Conservation (phyloP, 2,113 vertebrate species). For the Neolamprologus cancellatus region DNA sequence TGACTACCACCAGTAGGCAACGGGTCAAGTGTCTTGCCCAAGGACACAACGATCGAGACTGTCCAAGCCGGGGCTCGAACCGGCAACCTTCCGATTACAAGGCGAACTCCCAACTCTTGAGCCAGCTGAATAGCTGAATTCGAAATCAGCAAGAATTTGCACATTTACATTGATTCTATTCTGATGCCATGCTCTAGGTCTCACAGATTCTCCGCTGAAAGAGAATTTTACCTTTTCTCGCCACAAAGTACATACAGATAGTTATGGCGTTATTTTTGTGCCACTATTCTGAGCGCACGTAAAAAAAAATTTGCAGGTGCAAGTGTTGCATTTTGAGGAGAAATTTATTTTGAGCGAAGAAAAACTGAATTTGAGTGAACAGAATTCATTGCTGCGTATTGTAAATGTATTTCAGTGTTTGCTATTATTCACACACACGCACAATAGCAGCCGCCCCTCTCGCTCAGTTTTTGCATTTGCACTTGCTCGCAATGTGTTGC, state of each 20-base stretch:
- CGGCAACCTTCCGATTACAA: not conserved
- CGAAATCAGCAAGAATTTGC: not conserved
- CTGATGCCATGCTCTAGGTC: not conserved
- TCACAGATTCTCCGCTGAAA: not conserved
- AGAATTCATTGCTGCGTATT: too few relatives aligned
- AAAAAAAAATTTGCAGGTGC: too few relatives aligned
- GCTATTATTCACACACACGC: too few relatives aligned
- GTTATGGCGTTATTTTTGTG: not conserved
- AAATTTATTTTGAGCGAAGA: too few relatives aligned
- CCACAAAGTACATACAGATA: not conserved
- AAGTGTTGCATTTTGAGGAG: too few relatives aligned
- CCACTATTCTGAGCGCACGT: too few relatives aligned
- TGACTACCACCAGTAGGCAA: not conserved
- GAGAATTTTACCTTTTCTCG: not conserved
- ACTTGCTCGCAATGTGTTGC: too few relatives aligned
- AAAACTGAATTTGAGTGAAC: too few relatives aligned
- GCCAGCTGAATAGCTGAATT: not conserved
- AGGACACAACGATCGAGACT: not conserved
- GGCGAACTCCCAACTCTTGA: not conserved
- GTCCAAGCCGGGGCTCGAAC: not conserved
- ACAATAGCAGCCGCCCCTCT: too few relatives aligned
- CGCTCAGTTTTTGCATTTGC: too few relatives aligned
- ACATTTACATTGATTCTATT: not conserved
- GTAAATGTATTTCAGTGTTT: too few relatives aligned
- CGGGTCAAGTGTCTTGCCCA: not conserved